Percentiles rank a stretch among this genome's conserved stretches.
Conservation (phyloP, 2,797 vertebrate species). For the Sparidentex hasta region DNA sequence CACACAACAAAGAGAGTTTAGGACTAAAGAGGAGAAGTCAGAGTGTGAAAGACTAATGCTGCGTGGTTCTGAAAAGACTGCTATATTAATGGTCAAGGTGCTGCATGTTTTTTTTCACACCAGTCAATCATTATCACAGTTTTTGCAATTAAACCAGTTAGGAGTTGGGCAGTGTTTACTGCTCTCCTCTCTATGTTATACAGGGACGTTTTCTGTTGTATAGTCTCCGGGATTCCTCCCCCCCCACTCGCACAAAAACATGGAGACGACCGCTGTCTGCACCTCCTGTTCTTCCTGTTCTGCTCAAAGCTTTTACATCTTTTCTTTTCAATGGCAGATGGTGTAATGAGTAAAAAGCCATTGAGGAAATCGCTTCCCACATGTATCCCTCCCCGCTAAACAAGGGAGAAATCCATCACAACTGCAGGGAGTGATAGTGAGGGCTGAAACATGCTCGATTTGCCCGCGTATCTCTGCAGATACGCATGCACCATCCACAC, state of each 20-base stretch:
- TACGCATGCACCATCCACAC: neutral
- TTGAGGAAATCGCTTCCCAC: constrained; percentile 27
- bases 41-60: neutral
- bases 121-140: neutral
- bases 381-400: constrained; percentile 20
- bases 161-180: neutral
- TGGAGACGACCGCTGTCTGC: neutral
- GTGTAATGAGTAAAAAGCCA: constrained; percentile 34
- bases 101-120: constrained; percentile 7
- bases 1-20: constrained; percentile 32
- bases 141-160: neutral
- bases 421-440: constrained; percentile 6
- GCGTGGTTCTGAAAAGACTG: neutral
- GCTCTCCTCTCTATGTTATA: neutral
- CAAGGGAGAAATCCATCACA: constrained; percentile 26
- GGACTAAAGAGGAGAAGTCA: constrained; percentile 15
- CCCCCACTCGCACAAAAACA: neutral
- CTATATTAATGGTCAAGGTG: neutral
- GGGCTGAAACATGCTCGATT: neutral
- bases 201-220: neutral
- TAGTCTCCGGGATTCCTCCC: neutral
- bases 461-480: neutral
- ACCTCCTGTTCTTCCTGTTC: constrained; percentile 9
- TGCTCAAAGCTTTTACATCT: constrained; percentile 13
- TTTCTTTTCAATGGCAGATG: constrained; percentile 30